Base-by-base conservation (phyloP, 2,797 vertebrate species). In the Microtus californicus region DNA sequence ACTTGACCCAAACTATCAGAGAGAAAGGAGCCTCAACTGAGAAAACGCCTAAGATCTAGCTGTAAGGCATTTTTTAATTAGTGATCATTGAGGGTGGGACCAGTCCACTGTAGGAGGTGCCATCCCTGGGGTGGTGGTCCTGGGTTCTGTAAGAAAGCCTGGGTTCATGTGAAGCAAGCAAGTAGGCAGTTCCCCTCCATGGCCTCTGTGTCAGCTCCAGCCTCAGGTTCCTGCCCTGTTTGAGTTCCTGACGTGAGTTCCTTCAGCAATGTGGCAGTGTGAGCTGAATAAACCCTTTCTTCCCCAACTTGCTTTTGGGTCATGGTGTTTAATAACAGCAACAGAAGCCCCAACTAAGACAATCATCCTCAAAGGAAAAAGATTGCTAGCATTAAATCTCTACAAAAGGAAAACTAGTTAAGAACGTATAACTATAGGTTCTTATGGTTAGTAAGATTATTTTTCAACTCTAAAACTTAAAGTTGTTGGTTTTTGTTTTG, bases 321-420 rank as follows among this genome's bases (percentile, higher is more conserved):
- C 10, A 0, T 73, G 19, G 19, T 73, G n/a, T 40, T 73, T 40
- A 9, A 9, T 73, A 23, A 8, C n/a, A 23, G n/a, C n/a, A 73
- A 12, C 37, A 37, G 69, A 23, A 40, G 23, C 69, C 69, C n/a
- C 37, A 23, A 67, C 12, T 31, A 29, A 65, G 31, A 67, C 13
- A 67, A 15, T 67, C 65, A 34, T 61, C 48, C 80, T 23, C 82
- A 48, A 74, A 27, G 63, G 11, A 45, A 86, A 77, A 93, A 93
- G 34, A n/a, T 43, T 85, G 37, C 11, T 94, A 95, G 69, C 56
- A 90, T 29, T 56, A 87, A 79, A 69, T 89, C 27, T 65, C 76
- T 79, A 56, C 73, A 89, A 89, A 76, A 54, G 40, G 25, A 91
- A 92, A 95, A 81, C 51, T 74, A 67, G 40, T 63, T 54, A 29